These are phyloP conservation scores for Diphyllodes magnificus DNA, from an alignment of 2,113 vertebrate genomes.

Conservation along the genomic window DNA sequence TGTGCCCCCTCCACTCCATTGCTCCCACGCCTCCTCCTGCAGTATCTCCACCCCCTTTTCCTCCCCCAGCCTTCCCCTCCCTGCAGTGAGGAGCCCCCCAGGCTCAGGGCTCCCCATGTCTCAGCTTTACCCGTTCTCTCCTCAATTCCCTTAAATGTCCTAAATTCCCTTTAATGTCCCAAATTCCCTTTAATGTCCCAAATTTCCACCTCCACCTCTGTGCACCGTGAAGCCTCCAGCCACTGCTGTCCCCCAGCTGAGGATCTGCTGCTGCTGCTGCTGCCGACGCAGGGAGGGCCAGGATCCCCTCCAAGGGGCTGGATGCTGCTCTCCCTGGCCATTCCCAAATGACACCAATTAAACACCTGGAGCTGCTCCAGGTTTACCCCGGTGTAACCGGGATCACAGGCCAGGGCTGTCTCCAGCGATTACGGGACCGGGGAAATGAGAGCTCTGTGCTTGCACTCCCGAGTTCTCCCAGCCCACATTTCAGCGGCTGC, in stretches of 20 bases:
- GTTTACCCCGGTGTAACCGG: background rate
- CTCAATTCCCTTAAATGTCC: background rate
- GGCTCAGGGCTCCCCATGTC: background rate
- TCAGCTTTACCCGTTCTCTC: background rate
- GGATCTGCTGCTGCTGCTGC: background rate
- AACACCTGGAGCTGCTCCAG: background rate
- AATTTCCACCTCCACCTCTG: rapidly evolving
- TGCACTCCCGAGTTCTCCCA: background rate
- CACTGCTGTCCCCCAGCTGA: background rate
- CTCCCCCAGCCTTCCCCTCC: background rate
- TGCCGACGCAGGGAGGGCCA: rapidly evolving
- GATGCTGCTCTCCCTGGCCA: background rate
- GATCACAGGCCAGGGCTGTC: background rate
- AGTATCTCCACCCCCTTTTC: background rate
- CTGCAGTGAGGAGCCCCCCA: rapidly evolving
- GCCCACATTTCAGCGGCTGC: slow-evolving; percentile 40
- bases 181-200: rapidly evolving
- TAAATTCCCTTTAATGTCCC: background rate
- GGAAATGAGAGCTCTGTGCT: background rate
- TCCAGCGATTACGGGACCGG: background rate
- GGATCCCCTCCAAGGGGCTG: background rate
- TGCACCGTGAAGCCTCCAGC: rapidly evolving
- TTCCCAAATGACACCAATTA: background rate
- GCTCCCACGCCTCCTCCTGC: background rate
- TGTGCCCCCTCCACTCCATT: background rate